A percentile compares a stretch with the other conserved stretches of the same genome.
These are phyloP conservation scores for Dasyprocta punctata DNA, from an alignment of 2,113 vertebrate species.

Conservation along the genomic window DNA sequence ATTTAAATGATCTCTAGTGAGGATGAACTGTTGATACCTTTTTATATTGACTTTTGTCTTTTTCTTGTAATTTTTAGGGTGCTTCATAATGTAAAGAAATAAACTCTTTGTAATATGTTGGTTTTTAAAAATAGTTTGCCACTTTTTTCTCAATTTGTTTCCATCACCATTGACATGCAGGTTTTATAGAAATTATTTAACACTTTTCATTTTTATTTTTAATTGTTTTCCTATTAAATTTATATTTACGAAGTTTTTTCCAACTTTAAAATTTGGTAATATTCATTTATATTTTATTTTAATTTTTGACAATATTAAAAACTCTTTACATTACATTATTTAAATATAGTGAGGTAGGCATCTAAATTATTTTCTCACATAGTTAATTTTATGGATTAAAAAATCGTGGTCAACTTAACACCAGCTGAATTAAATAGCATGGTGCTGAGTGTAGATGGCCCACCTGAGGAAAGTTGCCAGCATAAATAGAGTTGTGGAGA, in stretches of 20 bases:
- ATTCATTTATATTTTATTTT: neutral
- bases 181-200: neutral
- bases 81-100: neutral
- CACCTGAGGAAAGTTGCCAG: too few relatives aligned
- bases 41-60: conserved; percentile 27
- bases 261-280: neutral
- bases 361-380: neutral
- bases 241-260: neutral
- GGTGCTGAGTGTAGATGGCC: too few relatives aligned
- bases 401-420: too few relatives aligned
- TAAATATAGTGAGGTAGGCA: neutral
- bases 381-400: too few relatives aligned
- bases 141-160: neutral
- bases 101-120: neutral
- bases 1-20: conserved; percentile 39
- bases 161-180: neutral
- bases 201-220: neutral
- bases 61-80: neutral
- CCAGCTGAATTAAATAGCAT: too few relatives aligned
- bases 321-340: neutral
- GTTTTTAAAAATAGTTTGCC: neutral
- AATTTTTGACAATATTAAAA: neutral
- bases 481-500: too few relatives aligned
- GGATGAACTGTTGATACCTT: neutral
- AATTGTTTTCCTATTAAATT: neutral